Base-by-base conservation (phyloP, 2,113 vertebrate species). In the Amphiprion percula region DNA sequence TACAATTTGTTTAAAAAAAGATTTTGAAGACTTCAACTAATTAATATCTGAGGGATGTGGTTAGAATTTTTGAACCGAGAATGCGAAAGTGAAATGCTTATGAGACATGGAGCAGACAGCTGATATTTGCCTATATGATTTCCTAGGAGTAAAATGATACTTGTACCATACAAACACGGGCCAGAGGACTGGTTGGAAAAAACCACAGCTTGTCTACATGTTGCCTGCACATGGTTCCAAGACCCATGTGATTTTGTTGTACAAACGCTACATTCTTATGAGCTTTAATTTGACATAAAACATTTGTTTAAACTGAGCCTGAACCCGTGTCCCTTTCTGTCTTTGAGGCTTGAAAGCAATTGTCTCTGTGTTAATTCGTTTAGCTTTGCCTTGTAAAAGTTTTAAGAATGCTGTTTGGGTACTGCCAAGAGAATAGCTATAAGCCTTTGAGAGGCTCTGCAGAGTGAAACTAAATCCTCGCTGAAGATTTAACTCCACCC, bases 401-500 rank as follows among this genome's bases (percentile, higher is more conserved):
- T 88, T 84, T 65, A 77, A 81, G 86, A 79, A 88, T 10, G 14
- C 49, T 83, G 74, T 88, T 91, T 71, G 67, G 69, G 50, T 75
- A 23, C 68, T 82, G 73, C 85, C 75, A 59, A 78, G 87, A 86
- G 84, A 90, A 88, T 85, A 74, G 84, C 77, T 82, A 46, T 88
- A 92, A 92, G 88, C 89, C 81, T 91, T 52, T 84, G 75, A 85
- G 72, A 90, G 72, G 85, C 86, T 91, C 82, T 79, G 83, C 63
- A 19, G 80, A 90, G 83, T 87, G 88, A 87, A 91, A 89, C 83
- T 87, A 92, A 93, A 91, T 68, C 91, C 89, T 21, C 49, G 61
- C 79, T 54, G 63, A 68, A 89, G 86, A 81, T 77, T 93, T 78
- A 90, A 80, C 80, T 59, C 77, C 64, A 44, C 77, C 87, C 73